Evolutionary conservation across 2,888 invertebrate species (phyloP), one percentile per base, ranked within the genome.

Genomic region (Drosophila trichaetosa): DNA sequence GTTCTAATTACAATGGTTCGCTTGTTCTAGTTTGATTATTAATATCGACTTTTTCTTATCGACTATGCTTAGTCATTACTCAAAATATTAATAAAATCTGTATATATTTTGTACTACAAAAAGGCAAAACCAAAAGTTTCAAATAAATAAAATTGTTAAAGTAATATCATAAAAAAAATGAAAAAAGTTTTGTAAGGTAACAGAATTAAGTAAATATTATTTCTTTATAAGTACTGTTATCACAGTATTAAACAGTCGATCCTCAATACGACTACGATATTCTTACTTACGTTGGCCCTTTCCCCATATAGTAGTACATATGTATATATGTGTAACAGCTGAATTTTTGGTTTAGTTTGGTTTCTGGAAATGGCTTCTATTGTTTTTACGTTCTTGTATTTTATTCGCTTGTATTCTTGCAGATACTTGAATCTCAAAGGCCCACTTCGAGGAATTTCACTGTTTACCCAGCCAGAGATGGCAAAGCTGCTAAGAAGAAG

Each of bases 381-480:
- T 63, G 56, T 65, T 46, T 69, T 71, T 56, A 69, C 40, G 33
- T 46, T 72, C 56, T 64, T 27, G 56, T 52, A 74, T 77, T 73
- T 76, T 38, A n/a, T 67, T 48, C 65, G 76, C 38, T 63, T 73
- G 73, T 73, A 10, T 70, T 73, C 60, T 81, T 87, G 62, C 89
- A 92, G 92, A 87, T 91, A 82, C 89, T 90, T 70, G 89, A 89
- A 76, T 91, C 91, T 81, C 91, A 90, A 86, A 89, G 89, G 89
- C 89, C 87, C 86, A 81, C 84, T 81, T 76, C 83, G 71, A 80
- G 72, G 75, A 91, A 88, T 78, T 86, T 85, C 65, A 85, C 73
- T 75, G 80, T 79, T 79, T 82, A 79, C 77, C 77, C 79, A 74
- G 79, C 64, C 70, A 75, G 65, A 64, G 78, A 77, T 69, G 77